Evolutionary conservation across 2,797 vertebrate genomes (phyloP).

Genomic region (Tauraco hartlaubi): DNA sequence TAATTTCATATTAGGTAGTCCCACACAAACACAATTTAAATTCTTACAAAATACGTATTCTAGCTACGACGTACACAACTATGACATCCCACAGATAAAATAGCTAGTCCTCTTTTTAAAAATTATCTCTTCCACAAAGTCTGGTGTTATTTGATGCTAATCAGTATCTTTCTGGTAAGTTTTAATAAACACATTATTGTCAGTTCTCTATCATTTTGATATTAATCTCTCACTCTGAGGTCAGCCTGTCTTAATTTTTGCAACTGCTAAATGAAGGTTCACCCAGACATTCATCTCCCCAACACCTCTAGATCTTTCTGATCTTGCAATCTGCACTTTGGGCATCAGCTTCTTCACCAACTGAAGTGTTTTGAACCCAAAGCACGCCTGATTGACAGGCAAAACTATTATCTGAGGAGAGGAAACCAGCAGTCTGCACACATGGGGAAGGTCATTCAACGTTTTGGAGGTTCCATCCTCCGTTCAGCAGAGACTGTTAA

Average conservation of each 20-base stretch:
- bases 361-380: not conserved
- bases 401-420: not conserved
- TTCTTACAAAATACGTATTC: not conserved
- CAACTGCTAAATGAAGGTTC: not conserved
- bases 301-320: not conserved
- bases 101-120: not conserved
- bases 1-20: not conserved
- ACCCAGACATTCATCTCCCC: not conserved
- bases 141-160: not conserved
- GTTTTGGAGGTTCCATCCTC: not conserved
- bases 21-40: not conserved
- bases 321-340: no score
- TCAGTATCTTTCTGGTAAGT: not conserved
- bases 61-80: not conserved
- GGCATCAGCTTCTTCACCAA: not conserved
- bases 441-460: not conserved
- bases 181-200: not conserved
- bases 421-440: not conserved
- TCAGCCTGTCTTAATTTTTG: not conserved
- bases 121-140: not conserved
- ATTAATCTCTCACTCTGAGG: not conserved
- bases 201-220: not conserved
- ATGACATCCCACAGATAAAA: not conserved
- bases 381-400: not conserved
- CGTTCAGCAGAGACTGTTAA: not conserved